Base-by-base conservation (phyloP, 2,888 invertebrate genomes). In the Eristalis arbustorum region DNA sequence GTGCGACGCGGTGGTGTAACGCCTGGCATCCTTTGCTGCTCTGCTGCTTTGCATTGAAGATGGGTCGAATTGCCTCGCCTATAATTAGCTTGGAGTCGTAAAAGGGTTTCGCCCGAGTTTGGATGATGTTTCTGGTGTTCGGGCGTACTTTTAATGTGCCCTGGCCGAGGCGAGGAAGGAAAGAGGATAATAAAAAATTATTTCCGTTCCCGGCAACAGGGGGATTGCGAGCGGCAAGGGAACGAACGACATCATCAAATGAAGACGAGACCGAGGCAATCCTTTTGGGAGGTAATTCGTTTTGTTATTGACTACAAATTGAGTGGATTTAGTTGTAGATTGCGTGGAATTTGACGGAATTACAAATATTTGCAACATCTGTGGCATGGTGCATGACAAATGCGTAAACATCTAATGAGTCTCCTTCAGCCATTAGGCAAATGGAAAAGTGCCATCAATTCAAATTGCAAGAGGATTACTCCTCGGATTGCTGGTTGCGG, bases 41-140 rank as follows among this genome's bases (percentile, higher is more conserved):
- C 59, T 28, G 13, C 25, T 81, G 23, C 81, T 81, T 71, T 81
- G 71, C 71, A 79, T 82, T 49, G 78, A 67, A 63, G 78, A 73
- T 83, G 71, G 87, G 78, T 75, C 78, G 74, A 87, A 87, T 79
- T 83, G 78, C 59, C 75, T 83, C 42, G 83, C 72, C 83, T 82
- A 87, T 87, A 87, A 87, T 87, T 87, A 83, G 87, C 74, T 87
- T 74, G 75, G 57, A 83, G 78, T 79, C 83, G 75, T 83, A 87
- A 87, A 87, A 79, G 82, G 69, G 63, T 67, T 83, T 72, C 71
- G 56, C 75, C 72, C 67, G 63, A 62, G 68, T 75, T 83, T 75
- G 74, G 78, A 78, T 75, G 71, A 57, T 87, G 74, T 74, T 68
- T 67, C 66, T 62, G 66, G 77, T 78, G 40, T 69, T 75, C 49